Base-by-base conservation (phyloP, 2,888 invertebrate genomes). In the Eulithis prunata region DNA sequence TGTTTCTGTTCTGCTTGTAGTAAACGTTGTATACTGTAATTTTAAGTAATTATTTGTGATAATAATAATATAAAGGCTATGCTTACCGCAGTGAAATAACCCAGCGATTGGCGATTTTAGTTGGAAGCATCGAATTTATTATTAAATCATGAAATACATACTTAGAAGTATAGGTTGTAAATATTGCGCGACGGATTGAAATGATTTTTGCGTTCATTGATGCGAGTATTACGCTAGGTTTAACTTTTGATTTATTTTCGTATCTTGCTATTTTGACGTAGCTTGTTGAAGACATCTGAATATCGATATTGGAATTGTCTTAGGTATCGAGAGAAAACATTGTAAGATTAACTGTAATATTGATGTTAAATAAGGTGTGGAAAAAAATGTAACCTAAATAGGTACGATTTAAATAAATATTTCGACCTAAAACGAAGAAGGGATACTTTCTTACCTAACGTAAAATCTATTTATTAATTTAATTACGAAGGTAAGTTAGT, bases 41-140 rank as follows among this genome's bases (percentile, higher is more conserved):
- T 49, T 49, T 58, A 61, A 58, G 64, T 64, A 55, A 52, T 68
- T 69, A 67, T 68, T 75, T 72, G 70, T 75, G 73, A 72, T 74
- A 71, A 59, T 69, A 69, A 66, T 53, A 66, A 66, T 69, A 66
- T 68, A 59, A 51, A 67, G 73, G 70, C 72, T 75, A 75, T 75
- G 74, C 64, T 71, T 69, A 53, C 47, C 54, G 45, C 49, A 57
- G 47, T 38, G 54, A 43, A 46, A 58, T 62, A 49, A 69, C 38
- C 64, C 64, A 68, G 61, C 62, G 66, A 68, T 70, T 74, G 65
- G 74, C 66, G 64, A n/a, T n/a, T n/a, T n/a, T 66, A 56, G 45
- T 64, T 71, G 54, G 69, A 73, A 68, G 65, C 71, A 73, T 73
- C 74, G 73, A 75, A 75, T 75, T 66, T 71, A 73, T 57, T 64